Conservation (phyloP, 1,140 invertebrate genomes). For the Acyrthosiphon pisum region DNA sequence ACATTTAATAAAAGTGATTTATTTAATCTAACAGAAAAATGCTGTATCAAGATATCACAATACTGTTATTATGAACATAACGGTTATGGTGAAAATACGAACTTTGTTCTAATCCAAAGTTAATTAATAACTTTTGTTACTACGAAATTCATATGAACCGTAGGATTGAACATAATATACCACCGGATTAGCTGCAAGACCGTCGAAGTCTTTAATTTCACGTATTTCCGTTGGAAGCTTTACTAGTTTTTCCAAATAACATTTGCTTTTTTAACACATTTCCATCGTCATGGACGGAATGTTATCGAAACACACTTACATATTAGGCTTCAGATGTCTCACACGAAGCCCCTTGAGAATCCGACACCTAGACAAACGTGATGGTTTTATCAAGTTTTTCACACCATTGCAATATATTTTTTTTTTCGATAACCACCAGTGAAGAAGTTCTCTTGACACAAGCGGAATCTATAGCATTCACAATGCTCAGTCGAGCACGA, state of each 20-base stretch:
- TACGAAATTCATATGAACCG: background rate
- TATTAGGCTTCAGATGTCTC: background rate
- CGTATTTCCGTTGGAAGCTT: background rate
- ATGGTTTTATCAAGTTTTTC: background rate
- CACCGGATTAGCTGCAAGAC: background rate
- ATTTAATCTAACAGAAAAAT: background rate
- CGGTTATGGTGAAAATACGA: background rate
- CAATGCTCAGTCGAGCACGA: background rate
- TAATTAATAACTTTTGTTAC: background rate
- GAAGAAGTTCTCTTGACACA: conserved; percentile 26
- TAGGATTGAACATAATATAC: background rate
- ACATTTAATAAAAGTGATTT: background rate
- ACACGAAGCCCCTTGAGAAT: conserved; percentile 30
- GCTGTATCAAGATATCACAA: background rate
- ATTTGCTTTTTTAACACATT: background rate
- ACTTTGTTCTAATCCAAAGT: background rate
- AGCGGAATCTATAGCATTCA: background rate
- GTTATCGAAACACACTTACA: background rate
- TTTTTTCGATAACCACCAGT: background rate
- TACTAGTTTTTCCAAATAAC: conserved; percentile 16
- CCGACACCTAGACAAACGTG: conserved; percentile 1
- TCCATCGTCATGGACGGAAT: background rate
- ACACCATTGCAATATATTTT: background rate
- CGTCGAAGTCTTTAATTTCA: background rate
- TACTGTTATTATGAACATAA: background rate